These are phyloP conservation scores for Drosophila sechellia DNA, from an alignment of 1,140 invertebrate species.

Conservation along the genomic window DNA sequence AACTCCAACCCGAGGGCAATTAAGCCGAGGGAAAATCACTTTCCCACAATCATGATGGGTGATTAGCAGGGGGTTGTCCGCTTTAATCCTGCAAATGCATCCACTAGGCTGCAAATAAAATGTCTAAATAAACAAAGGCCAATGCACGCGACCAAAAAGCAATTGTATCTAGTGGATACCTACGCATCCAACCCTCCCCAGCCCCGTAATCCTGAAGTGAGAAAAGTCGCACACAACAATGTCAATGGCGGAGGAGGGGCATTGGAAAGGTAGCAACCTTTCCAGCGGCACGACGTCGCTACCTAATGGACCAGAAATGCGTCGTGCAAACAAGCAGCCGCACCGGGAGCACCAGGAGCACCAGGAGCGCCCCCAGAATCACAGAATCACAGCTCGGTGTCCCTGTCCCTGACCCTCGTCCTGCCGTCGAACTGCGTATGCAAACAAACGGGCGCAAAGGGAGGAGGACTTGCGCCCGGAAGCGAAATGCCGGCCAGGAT, in stretches of 20 bases:
- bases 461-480: conserved; percentile 54
- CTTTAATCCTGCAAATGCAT: conserved; percentile 32
- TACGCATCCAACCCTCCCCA: conserved; percentile 1
- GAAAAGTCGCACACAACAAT: conserved; percentile 80
- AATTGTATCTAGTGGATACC: conserved; percentile 75
- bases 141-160: conserved; percentile 55
- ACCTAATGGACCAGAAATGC: conserved; percentile 83
- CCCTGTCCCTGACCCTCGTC: conserved; percentile 55
- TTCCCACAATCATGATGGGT: conserved; percentile 63
- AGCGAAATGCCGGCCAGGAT: conserved; percentile 64
- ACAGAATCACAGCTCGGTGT: conserved; percentile 15
- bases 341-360: neutral
- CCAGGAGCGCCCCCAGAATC: neutral
- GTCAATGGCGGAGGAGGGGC: conserved; percentile 18
- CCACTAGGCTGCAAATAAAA: conserved; percentile 60
- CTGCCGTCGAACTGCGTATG: conserved; percentile 66
- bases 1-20: conserved; percentile 42
- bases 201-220: conserved; percentile 48
- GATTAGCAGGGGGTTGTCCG: conserved; percentile 41
- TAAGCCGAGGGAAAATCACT: conserved; percentile 53
- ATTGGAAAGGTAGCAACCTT: conserved; percentile 35
- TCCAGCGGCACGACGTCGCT: conserved; percentile 48
- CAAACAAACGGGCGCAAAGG: conserved; percentile 58
- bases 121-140: conserved; percentile 66
- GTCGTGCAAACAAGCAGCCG: conserved; percentile 69